phyloP scores from a whole-genome alignment of 2,113 vertebrate genomes.

The Calyptomena viridis region DNA sequence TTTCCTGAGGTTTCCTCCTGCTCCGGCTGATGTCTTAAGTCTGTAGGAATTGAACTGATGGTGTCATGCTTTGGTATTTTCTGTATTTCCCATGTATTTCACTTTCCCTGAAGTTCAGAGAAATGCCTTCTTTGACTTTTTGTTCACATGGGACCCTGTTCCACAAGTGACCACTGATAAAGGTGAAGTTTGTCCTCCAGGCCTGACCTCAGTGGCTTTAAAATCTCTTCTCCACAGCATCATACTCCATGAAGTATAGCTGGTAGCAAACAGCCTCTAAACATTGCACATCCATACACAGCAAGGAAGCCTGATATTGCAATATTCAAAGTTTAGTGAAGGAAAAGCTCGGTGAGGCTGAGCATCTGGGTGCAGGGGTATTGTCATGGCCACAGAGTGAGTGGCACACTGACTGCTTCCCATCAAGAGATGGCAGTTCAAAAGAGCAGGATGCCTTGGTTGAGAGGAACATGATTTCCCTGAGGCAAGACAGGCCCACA shows the following conservation, averaged over 20 bases:
- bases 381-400: accelerated
- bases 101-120: neutral
- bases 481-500: accelerated
- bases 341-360: neutral
- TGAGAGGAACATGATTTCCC: accelerated
- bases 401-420: neutral
- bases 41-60: neutral
- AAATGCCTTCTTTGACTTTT: neutral
- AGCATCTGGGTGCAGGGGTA: neutral
- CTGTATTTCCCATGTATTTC: neutral
- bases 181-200: neutral
- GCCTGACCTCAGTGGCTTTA: neutral
- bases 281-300: accelerated
- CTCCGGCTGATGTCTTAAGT: neutral
- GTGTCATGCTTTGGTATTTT: neutral
- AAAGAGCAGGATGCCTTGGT: neutral
- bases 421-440: accelerated
- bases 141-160: neutral
- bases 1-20: neutral
- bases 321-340: neutral
- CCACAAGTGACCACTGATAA: neutral
- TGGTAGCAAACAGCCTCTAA: neutral
- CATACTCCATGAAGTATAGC: neutral
- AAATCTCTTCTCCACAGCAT: neutral
- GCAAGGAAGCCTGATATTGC: neutral